Evolutionary conservation across 2,113 vertebrate genomes (phyloP), one percentile per base, ranked within the genome.

Genomic region (Xyrauchen texanus): DNA sequence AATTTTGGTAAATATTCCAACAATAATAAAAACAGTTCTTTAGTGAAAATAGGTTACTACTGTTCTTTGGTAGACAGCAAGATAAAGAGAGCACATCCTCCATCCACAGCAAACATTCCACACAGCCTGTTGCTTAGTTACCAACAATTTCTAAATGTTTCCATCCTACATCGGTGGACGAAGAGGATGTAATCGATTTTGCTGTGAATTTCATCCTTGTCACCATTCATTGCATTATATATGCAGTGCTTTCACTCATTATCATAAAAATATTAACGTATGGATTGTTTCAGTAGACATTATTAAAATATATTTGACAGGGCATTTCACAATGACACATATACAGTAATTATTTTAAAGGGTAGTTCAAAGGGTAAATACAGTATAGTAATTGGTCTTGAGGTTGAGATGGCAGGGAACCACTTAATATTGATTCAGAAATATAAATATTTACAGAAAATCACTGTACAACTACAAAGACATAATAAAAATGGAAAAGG

Each of bases 121-220:
- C 68, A 81, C 63, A 68, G 73, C 68, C 62, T 68, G 74, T 83
- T 83, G 78, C 82, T 80, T 77, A 80, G 82, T 53, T 83, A 83
- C 82, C 74, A 81, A 46, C 55, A 68, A 72, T 72, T 68, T 76
- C 34, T 45, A 62, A 73, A 68, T 52, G 47, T 83, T 80, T 83
- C 70, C 47, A 76, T 77, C 60, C 64, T 68, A 64, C n/a, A 6
- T 79, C 21, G 1, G 71, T 1, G 55, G 63, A 65, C 12, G 2
- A 47, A 45, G 77, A 62, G 74, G 15, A 79, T 69, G 57, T 70
- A 70, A 81, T 45, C 55, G 9, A 77, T 61, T 68, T 58, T 71
- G 53, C 68, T 71, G 67, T 64, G 34, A 34, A 70, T 65, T 49
- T 71, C 46, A 21, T 13, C 58, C 53, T 8, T 76, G 44, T 62